Conservation (phyloP, 2,797 vertebrate genomes). For the Rousettus madagascariensis region DNA sequence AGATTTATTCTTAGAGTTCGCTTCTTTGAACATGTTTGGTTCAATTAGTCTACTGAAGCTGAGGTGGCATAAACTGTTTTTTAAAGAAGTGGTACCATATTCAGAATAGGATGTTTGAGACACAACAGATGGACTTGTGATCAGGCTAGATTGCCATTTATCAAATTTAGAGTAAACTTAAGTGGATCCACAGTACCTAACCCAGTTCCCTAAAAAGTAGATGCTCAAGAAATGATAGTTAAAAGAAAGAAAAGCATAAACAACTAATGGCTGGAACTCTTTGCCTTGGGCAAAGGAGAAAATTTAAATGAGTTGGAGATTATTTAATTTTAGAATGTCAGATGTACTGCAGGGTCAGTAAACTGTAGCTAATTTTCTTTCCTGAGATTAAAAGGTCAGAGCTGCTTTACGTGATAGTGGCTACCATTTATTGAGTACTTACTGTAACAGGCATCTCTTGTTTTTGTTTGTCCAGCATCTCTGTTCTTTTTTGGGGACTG, state of each 20-base stretch:
- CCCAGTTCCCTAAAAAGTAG: neutral
- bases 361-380: constrained; percentile 3
- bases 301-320: neutral
- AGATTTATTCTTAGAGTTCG: constrained; percentile 47
- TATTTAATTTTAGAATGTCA: constrained; percentile 9
- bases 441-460: neutral
- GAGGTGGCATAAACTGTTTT: constrained; percentile 38
- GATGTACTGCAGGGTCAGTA: neutral
- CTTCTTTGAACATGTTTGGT: constrained; percentile 52
- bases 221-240: neutral
- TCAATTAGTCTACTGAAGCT: constrained; percentile 66
- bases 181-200: neutral
- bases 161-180: constrained; percentile 59
- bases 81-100: constrained; percentile 3
- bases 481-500: neutral
- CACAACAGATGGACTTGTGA: constrained; percentile 44
- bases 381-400: neutral
- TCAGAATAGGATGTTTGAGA: constrained; percentile 46
- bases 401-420: neutral
- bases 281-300: neutral
- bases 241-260: neutral
- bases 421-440: neutral
- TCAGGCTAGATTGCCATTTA: neutral
- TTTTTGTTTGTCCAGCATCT: neutral
- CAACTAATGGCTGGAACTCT: neutral